Base-by-base conservation (phyloP, 2,888 invertebrate species). In the Plemyria rubiginata region DNA sequence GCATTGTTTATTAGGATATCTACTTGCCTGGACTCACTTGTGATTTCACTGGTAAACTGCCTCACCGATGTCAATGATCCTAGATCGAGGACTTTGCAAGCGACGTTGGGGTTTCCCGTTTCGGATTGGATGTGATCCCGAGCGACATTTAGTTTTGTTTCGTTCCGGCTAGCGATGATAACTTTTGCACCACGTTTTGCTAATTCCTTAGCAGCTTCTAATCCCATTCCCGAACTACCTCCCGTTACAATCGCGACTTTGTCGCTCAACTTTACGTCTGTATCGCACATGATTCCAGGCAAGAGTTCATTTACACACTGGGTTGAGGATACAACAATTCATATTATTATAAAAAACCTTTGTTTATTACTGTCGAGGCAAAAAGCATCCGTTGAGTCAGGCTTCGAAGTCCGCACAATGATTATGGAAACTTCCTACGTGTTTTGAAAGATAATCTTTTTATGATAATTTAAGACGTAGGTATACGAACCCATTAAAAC, bases 1-100 rank as follows among this genome's bases (percentile, higher is more conserved):
- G 94, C 94, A 71, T 94, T 95, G 77, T 94, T 94, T 55, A 95
- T 77, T 16, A 95, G 78, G 5, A 94, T 86, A 71, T 95, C 90
- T 16, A 95, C 22, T 22, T 22, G 69, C 54, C 78, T 79, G 1
- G 79, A 73, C 77, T 93, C 93, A 13, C 70, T 70, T 29, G 80
- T 74, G 0, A 91, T 82, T 60, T 92, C 88, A 49, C 82, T 81
- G 0, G 93, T 94, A 74, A 95, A 95, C 50, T 82, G 83, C 64
- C 94, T 87, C 4, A 94, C 90, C 11, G 93, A 94, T 61, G 81
- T 80, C 7, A 94, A 70, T 0, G 93, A 93, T 38, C 77, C 85
- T 38, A 94, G 76, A 70, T 94, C 93, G 0, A 94, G 68, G 12
- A 76, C 62, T 71, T 81, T 85, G 62, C 88, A 87, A 0, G 65